Percentiles rank a stretch among this genome's conserved stretches.
These are phyloP conservation scores for Antheraea yamamai DNA, from an alignment of 2,888 invertebrate species.

Conservation along the genomic window DNA sequence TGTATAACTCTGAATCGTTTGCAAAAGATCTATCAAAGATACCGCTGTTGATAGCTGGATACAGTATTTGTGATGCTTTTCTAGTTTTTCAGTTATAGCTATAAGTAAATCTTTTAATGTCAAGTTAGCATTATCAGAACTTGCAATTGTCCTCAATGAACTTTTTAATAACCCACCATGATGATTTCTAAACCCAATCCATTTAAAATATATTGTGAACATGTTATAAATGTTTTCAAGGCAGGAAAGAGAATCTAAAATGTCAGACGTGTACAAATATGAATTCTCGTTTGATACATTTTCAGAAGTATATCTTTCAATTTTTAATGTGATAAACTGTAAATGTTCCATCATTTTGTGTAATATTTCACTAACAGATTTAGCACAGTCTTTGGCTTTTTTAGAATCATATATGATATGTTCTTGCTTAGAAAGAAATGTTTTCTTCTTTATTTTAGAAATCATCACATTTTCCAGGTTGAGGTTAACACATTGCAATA, in stretches of 20 bases:
- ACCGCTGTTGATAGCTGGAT: slow-evolving; percentile 80
- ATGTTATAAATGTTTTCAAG: slow-evolving; percentile 81
- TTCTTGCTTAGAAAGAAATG: slow-evolving; percentile 63
- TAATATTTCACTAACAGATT: slow-evolving; percentile 51
- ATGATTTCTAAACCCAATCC: slow-evolving; percentile 83
- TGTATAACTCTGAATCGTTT: slow-evolving; percentile 71
- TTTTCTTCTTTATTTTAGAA: slow-evolving; percentile 65
- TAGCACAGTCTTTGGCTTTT: slow-evolving; percentile 64
- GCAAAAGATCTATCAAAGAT: slow-evolving; percentile 77
- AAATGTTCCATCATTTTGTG: slow-evolving; percentile 63
- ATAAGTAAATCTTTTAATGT: slow-evolving; percentile 61
- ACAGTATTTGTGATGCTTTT: slow-evolving; percentile 76
- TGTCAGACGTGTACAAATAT: slow-evolving; percentile 48
- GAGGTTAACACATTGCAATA: slow-evolving; percentile 57
- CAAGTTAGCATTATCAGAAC: slow-evolving; percentile 47
- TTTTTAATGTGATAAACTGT: slow-evolving; percentile 47
- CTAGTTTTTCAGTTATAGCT: slow-evolving; percentile 64
- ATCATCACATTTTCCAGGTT: slow-evolving; percentile 58
- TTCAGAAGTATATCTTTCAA: slow-evolving; percentile 47
- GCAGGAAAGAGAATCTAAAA: slow-evolving; percentile 64
- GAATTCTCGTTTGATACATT: slow-evolving; percentile 46
- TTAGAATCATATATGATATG: slow-evolving; percentile 50
- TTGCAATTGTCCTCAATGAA: slow-evolving; percentile 65
- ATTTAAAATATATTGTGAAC: slow-evolving; percentile 82
- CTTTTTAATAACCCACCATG: slow-evolving; percentile 60